Conservation (phyloP, 2,113 vertebrate genomes). For the Eublepharis macularius region DNA sequence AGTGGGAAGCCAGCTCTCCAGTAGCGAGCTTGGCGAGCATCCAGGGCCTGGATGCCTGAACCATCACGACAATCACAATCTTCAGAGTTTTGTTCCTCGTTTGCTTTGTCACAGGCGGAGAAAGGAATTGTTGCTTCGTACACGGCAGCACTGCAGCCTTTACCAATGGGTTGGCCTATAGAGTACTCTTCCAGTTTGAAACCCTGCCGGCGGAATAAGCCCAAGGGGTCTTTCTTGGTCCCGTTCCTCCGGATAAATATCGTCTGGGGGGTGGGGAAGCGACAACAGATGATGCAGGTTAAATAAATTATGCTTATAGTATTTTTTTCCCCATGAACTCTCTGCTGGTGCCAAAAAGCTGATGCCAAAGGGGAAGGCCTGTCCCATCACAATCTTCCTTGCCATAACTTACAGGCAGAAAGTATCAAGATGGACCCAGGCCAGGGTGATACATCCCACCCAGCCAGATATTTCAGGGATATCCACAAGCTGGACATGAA, state of each 20-base stretch:
- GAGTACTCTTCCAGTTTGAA: slow-evolving; percentile 90
- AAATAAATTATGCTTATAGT: accelerated
- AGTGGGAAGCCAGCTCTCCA: slow-evolving; percentile 58
- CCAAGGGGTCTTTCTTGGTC: slow-evolving; percentile 72
- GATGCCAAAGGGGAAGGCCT: neutral
- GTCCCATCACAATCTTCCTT: no score
- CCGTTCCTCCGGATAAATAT: slow-evolving; percentile 83
- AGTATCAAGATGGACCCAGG: neutral
- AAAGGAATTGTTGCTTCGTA: slow-evolving; percentile 83
- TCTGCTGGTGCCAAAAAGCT: neutral
- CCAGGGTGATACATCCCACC: neutral
- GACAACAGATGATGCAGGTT: accelerated
- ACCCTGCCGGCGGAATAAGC: slow-evolving; percentile 73
- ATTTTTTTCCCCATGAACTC: neutral
- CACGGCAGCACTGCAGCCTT: slow-evolving; percentile 88
- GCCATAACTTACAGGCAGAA: no score
- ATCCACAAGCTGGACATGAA: neutral
- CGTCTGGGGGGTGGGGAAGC: slow-evolving; percentile 65
- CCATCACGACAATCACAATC: neutral
- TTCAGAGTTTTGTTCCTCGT: accelerated
- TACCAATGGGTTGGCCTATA: slow-evolving; percentile 87
- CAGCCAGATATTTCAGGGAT: neutral
- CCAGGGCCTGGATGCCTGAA: slow-evolving; percentile 38
- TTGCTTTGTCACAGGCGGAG: accelerated
- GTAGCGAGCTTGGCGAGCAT: neutral